phyloP scores from a whole-genome alignment of 2,797 vertebrate species.

The Enteromius mattozi region DNA sequence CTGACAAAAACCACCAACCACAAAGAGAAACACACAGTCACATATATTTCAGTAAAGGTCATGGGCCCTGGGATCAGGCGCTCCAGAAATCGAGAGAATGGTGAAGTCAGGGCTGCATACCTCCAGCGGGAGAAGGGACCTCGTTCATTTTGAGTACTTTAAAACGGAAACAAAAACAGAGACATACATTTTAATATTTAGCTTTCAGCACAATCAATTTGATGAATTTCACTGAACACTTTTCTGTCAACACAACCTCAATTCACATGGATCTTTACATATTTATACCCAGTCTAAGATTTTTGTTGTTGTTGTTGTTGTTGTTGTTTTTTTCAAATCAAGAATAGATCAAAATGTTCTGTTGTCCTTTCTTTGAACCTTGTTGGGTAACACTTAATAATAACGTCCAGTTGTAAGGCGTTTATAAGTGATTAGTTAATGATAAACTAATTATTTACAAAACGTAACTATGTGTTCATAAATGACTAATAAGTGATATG shows the following conservation, averaged over 20 bases:
- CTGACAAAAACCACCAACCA: slow-evolving; percentile 62
- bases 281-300: not conserved
- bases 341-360: not conserved
- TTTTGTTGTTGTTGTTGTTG: not conserved
- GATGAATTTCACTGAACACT: slow-evolving; percentile 6
- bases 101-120: slow-evolving; percentile 75
- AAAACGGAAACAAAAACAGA: slow-evolving; percentile 74
- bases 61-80: slow-evolving; percentile 60
- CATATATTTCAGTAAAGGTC: slow-evolving; percentile 58
- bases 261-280: not conserved
- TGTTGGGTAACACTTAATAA: no score
- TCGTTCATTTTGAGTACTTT: slow-evolving; percentile 85
- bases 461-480: no score
- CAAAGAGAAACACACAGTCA: slow-evolving; percentile 57
- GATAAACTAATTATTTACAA: no score
- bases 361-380: not conserved
- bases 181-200: slow-evolving; percentile 74
- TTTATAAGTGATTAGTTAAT: no score
- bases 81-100: slow-evolving; percentile 60
- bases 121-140: slow-evolving; percentile 77
- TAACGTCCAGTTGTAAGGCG: no score
- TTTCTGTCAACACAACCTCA: not conserved
- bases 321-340: not conserved
- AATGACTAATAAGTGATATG: no score
- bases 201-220: slow-evolving; percentile 44